Conservation (phyloP, 2,888 invertebrate genomes). For the Orthosia gracilis region DNA sequence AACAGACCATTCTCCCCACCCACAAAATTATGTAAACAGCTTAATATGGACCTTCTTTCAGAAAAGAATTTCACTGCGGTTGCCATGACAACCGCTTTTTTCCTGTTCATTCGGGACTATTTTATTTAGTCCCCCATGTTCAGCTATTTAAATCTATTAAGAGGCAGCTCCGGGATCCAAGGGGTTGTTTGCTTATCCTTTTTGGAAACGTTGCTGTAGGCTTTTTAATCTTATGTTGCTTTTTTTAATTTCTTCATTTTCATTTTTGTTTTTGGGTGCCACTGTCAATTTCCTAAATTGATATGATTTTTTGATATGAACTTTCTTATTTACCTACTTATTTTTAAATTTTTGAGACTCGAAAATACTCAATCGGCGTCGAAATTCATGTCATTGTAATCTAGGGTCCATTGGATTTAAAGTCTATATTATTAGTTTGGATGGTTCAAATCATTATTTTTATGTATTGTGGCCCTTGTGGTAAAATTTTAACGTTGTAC, state of each 20-base stretch:
- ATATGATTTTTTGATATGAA: not conserved
- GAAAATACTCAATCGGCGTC: not conserved
- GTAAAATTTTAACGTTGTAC: no score
- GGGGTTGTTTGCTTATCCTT: conserved; percentile 48
- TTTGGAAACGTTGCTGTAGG: conserved; percentile 14
- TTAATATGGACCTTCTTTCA: conserved; percentile 59
- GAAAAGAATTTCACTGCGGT: conserved; percentile 49
- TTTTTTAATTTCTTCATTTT: conserved; percentile 12
- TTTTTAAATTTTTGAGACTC: not conserved
- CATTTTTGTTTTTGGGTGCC: conserved; percentile 9
- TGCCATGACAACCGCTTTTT: conserved; percentile 55
- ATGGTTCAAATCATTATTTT: no score
- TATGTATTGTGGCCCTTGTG: no score
- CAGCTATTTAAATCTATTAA: conserved; percentile 63
- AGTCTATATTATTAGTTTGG: no score
- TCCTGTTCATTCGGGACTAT: conserved; percentile 51
- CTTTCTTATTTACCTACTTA: not conserved
- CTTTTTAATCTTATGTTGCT: conserved; percentile 14
- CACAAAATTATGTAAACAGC: conserved; percentile 60
- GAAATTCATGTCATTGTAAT: no score
- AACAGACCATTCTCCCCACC: conserved; percentile 27
- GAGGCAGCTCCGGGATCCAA: conserved; percentile 34
- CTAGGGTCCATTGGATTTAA: no score
- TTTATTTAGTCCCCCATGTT: conserved; percentile 56
- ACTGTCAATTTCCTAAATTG: not conserved